Conservation (phyloP, 1,140 invertebrate species). For the Tetranychus urticae region DNA sequence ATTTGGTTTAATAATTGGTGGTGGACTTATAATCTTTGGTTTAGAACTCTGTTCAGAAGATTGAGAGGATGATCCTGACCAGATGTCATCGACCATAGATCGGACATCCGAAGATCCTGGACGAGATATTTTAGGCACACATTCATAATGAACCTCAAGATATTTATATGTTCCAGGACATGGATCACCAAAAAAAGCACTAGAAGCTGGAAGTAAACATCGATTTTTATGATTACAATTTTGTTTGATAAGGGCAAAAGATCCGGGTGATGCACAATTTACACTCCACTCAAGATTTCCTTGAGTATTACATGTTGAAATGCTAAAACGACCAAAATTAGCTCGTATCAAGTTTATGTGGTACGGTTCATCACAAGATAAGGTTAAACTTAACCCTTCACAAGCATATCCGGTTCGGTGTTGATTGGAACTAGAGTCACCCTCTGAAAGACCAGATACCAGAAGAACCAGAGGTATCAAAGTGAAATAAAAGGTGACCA, state of each 20-base stretch:
- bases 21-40: background rate
- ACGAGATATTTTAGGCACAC: conserved; percentile 11
- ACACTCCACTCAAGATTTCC: conserved; percentile 86
- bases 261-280: conserved; percentile 61
- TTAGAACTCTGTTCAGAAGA: background rate
- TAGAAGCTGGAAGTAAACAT: conserved; percentile 65
- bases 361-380: conserved; percentile 61
- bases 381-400: conserved; percentile 63
- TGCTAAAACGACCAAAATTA: conserved; percentile 84
- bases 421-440: background rate
- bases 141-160: conserved; percentile 33
- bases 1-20: background rate
- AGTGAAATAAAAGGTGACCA: too few relatives aligned
- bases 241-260: conserved; percentile 24
- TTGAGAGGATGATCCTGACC: too few relatives aligned
- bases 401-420: conserved; percentile 58
- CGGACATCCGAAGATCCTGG: too few relatives aligned
- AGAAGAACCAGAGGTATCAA: too few relatives aligned
- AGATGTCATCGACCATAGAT: too few relatives aligned
- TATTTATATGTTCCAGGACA: conserved; percentile 34
- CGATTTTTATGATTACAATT: conserved; percentile 33
- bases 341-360: conserved; percentile 74
- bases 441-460: too few relatives aligned
- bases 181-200: conserved; percentile 50
- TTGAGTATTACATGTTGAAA: conserved; percentile 86